Percentiles rank a stretch among this genome's conserved stretches.
These are phyloP conservation scores for Cairina moschata DNA, from an alignment of 2,113 vertebrate species.

Conservation along the genomic window DNA sequence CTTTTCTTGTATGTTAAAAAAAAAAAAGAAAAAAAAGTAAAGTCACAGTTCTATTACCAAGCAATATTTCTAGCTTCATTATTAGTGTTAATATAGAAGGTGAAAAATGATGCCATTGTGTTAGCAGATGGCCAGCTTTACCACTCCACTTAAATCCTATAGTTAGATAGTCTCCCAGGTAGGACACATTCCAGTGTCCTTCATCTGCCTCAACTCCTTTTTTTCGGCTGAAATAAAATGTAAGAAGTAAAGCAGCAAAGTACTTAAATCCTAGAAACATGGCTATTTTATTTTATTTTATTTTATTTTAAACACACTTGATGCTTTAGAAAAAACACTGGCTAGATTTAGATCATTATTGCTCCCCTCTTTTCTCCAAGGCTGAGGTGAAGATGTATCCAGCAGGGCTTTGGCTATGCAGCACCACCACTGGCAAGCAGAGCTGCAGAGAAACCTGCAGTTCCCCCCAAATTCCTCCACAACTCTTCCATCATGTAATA, in stretches of 20 bases:
- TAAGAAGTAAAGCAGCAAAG: not conserved
- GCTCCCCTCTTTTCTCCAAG: no score
- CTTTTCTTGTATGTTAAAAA: not conserved
- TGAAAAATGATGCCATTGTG: not conserved
- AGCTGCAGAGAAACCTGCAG: not conserved
- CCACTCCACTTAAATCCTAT: not conserved
- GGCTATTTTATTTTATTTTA: not conserved
- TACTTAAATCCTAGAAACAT: not conserved
- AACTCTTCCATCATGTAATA: not conserved
- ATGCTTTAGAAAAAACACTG: not conserved
- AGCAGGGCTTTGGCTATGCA: not conserved
- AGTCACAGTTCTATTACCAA: not conserved
- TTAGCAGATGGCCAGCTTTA: not conserved
- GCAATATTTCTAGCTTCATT: not conserved
- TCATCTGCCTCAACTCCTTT: not conserved
- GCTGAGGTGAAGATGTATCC: rapidly evolving
- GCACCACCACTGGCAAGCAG: not conserved
- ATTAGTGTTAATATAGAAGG: not conserved
- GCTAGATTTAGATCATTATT: not conserved
- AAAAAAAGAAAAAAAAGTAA: not conserved
- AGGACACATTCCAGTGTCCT: not conserved
- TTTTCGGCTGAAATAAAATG: not conserved
- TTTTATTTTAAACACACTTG: no score
- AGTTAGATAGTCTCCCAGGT: no score
- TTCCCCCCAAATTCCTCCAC: not conserved